Evolutionary conservation across 2,888 invertebrate genomes (phyloP).

Genomic region (Megalurothrips usitatus): DNA sequence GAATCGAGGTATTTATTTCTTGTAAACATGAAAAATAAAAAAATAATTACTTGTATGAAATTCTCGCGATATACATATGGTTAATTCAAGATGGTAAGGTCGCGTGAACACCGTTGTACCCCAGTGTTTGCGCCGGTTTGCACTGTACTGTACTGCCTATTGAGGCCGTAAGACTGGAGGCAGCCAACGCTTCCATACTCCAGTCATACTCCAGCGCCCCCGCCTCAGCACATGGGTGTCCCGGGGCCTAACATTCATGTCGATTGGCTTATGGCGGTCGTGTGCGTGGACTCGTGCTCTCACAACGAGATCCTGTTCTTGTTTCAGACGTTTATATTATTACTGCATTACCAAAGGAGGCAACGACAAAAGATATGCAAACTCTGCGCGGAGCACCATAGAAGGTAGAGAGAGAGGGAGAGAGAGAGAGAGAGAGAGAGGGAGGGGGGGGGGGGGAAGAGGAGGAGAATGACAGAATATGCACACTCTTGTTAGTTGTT

Average conservation of each 20-base stretch:
- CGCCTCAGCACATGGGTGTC: background rate
- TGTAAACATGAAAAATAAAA: too few relatives aligned
- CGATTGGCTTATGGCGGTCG: constrained; percentile 4
- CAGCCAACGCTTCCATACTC: too few relatives aligned
- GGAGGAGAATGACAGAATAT: constrained; percentile 28
- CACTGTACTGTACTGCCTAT: too few relatives aligned
- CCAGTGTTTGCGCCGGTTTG: too few relatives aligned
- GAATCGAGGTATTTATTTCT: background rate
- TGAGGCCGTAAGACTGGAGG: too few relatives aligned
- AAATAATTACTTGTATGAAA: too few relatives aligned
- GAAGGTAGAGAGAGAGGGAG: constrained; percentile 34
- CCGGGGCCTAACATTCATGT: background rate
- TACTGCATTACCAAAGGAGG: background rate
- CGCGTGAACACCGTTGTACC: too few relatives aligned
- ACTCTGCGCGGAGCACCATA: constrained; percentile 36
- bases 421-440: constrained; percentile 35
- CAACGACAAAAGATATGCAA: background rate
- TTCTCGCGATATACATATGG: too few relatives aligned
- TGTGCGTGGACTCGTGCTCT: background rate
- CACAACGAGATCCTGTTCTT: background rate
- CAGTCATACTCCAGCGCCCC: too few relatives aligned
- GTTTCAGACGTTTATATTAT: background rate
- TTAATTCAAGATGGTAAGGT: too few relatives aligned
- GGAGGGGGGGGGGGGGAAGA: constrained; percentile 35
- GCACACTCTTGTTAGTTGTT: background rate